Percentiles rank a stretch among this genome's conserved stretches.
phyloP scores from a whole-genome alignment of 2,888 invertebrate species.

The Limnephilus marmoratus region DNA sequence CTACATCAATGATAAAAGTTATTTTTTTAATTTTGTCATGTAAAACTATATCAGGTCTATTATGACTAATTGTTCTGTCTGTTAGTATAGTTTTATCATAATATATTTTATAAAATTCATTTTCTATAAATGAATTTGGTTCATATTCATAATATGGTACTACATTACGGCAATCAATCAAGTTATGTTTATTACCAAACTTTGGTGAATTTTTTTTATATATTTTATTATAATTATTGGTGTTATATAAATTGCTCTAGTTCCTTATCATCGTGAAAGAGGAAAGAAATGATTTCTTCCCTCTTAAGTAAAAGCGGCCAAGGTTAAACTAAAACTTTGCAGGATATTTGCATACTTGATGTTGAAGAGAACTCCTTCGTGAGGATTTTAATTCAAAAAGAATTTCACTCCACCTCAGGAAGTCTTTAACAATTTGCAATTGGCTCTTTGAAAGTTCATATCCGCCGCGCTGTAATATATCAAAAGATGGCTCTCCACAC shows the following conservation, averaged over 20 bases:
- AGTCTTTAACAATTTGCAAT: slow-evolving; percentile 44
- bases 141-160: too few relatives aligned
- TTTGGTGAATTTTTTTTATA: too few relatives aligned
- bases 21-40: too few relatives aligned
- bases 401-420: background rate
- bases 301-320: background rate
- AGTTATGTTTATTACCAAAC: too few relatives aligned
- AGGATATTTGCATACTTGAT: slow-evolving; percentile 37
- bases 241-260: background rate
- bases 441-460: slow-evolving; percentile 51
- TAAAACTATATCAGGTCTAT: too few relatives aligned
- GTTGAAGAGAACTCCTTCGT: background rate
- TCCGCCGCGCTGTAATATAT: slow-evolving; percentile 40
- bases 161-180: too few relatives aligned
- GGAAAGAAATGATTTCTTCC: background rate
- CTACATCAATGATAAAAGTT: too few relatives aligned
- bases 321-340: background rate
- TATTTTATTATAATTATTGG: background rate
- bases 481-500: slow-evolving; percentile 36
- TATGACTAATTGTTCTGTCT: too few relatives aligned
- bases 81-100: too few relatives aligned
- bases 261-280: background rate
- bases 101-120: too few relatives aligned
- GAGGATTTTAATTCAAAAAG: slow-evolving; percentile 3
- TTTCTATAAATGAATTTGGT: too few relatives aligned